phyloP scores from a whole-genome alignment of 2,113 vertebrate species.

The Labrus mixtus region DNA sequence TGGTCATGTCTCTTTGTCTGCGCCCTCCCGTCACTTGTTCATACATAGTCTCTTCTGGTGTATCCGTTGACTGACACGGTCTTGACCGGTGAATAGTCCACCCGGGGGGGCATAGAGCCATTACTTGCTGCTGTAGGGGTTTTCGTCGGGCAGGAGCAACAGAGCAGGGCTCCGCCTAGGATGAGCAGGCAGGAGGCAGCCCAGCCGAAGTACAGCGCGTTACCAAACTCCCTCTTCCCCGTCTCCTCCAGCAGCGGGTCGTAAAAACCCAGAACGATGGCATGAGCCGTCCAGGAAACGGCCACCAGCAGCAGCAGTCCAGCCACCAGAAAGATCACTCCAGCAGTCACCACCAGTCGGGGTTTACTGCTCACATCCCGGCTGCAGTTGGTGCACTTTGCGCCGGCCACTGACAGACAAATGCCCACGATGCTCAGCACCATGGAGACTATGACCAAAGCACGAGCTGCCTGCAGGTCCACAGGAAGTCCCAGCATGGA shows the following conservation, averaged over 20 bases:
- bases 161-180: slow-evolving; percentile 81
- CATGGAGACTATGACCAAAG: slow-evolving; percentile 80
- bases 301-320: slow-evolving; percentile 84
- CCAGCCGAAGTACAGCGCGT: slow-evolving; percentile 87
- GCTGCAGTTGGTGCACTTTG: slow-evolving; percentile 87
- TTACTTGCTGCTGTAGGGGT: slow-evolving; percentile 11
- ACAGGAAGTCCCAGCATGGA: slow-evolving; percentile 83
- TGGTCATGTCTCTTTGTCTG: background rate
- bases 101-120: slow-evolving; percentile 36
- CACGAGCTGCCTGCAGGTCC: slow-evolving; percentile 83
- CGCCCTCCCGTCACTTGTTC: slow-evolving; percentile 39
- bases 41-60: slow-evolving; percentile 83
- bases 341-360: slow-evolving; percentile 73
- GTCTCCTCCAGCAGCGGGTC: slow-evolving; percentile 83
- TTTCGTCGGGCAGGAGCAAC: slow-evolving; percentile 79
- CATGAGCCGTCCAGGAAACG: slow-evolving; percentile 84
- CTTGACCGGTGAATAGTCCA: slow-evolving; percentile 76
- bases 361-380: slow-evolving; percentile 77
- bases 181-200: slow-evolving; percentile 82
- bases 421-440: slow-evolving; percentile 80
- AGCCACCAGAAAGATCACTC: slow-evolving; percentile 70
- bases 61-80: slow-evolving; percentile 70
- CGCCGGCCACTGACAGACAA: slow-evolving; percentile 78
- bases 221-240: slow-evolving; percentile 85
- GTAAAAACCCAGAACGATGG: slow-evolving; percentile 82